Conservation (phyloP, 1,140 invertebrate species). For the Cepaea nemoralis region DNA sequence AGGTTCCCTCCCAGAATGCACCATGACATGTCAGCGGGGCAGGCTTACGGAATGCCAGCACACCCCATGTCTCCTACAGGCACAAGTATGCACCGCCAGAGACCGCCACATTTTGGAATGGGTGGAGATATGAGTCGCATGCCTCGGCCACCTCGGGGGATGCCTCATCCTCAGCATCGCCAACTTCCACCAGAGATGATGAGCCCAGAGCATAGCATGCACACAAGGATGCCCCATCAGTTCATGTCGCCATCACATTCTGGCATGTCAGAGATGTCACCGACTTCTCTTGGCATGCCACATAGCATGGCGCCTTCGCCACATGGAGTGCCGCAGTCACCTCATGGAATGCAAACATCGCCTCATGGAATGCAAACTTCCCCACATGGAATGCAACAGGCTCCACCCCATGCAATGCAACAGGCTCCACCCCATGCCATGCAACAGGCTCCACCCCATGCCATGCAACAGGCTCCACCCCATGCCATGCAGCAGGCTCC, state of each 20-base stretch:
- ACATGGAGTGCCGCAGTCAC: constrained; percentile 36
- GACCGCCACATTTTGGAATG: constrained; percentile 36
- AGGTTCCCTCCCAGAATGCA: constrained; percentile 15
- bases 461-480: constrained; percentile 25
- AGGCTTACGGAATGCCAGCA: constrained; percentile 29
- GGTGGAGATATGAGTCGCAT: constrained; percentile 30
- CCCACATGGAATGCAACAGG: constrained; percentile 33
- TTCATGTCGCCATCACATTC: constrained; percentile 38
- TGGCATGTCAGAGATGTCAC: constrained; percentile 34
- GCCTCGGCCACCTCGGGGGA: constrained; percentile 25
- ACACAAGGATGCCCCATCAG: constrained; percentile 13
- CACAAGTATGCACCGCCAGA: constrained; percentile 27
- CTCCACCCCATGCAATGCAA: constrained; percentile 26
- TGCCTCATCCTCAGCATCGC: constrained; percentile 27
- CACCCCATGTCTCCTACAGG: constrained; percentile 44
- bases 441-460: constrained; percentile 22
- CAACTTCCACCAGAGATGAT: constrained; percentile 36
- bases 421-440: constrained; percentile 21
- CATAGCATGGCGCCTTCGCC: constrained; percentile 37
- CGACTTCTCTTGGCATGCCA: constrained; percentile 33
- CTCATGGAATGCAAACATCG: constrained; percentile 16
- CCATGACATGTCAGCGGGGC: constrained; percentile 32
- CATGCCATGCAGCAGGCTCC: constrained; percentile 23
- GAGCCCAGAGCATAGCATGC: constrained; percentile 19
- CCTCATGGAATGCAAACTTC: constrained; percentile 30